Evolutionary conservation across 2,113 vertebrate genomes (phyloP).

Genomic region (Anser brachyrhynchus): DNA sequence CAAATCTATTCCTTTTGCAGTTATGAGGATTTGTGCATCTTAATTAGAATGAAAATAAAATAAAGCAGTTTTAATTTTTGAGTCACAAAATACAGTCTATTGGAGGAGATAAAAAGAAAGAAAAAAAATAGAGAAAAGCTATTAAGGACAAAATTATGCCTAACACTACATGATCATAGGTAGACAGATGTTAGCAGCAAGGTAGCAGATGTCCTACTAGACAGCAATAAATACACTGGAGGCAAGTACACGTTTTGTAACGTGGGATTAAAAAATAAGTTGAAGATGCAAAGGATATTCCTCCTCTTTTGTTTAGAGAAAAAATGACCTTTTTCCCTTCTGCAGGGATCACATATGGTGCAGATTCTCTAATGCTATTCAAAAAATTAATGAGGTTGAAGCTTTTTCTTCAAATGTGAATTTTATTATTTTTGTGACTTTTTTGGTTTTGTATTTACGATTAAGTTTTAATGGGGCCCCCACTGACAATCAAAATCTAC

Average conservation of each 20-base stretch:
- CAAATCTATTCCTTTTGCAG: neutral
- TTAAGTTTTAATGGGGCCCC: neutral
- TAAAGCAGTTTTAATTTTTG: neutral
- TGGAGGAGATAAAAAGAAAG: neutral
- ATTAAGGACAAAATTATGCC: constrained; percentile 54
- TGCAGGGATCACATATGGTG: neutral
- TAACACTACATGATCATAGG: constrained; percentile 9
- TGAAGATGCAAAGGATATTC: neutral
- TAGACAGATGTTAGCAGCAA: constrained; percentile 62
- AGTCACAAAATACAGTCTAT: constrained; percentile 2
- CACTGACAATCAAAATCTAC: neutral
- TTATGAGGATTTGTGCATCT: constrained; percentile 9
- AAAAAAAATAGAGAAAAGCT: constrained; percentile 30
- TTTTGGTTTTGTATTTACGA: neutral
- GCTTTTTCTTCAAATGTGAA: neutral
- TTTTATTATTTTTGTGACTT: neutral
- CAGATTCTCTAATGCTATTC: neutral
- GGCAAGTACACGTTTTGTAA: neutral
- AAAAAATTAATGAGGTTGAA: neutral
- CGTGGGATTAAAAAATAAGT: neutral
- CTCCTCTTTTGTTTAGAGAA: neutral
- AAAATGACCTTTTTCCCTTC: neutral
- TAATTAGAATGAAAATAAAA: constrained; percentile 41
- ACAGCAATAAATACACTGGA: constrained; percentile 54
- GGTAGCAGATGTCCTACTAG: constrained; percentile 63